Conservation (phyloP, 1,140 invertebrate genomes). For the Drosophila pseudoananassae region DNA sequence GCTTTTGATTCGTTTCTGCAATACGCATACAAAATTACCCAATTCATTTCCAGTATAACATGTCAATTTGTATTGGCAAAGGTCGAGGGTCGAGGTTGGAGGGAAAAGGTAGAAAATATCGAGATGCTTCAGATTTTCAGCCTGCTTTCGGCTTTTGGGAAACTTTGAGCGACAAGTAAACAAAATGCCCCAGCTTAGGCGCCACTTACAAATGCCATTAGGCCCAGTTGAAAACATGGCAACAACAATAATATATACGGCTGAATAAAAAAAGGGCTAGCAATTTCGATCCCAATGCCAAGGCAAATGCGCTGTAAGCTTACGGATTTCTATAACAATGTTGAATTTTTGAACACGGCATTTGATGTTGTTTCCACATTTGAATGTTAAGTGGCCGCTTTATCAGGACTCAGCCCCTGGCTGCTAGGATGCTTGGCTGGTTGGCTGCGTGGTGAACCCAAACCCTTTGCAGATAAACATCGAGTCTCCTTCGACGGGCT, state of each 20-base stretch:
- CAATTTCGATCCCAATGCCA: conserved; percentile 35
- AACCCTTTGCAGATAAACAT: conserved; percentile 15
- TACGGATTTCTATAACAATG: conserved; percentile 56
- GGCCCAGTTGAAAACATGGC: conserved; percentile 32
- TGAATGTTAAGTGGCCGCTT: conserved; percentile 60
- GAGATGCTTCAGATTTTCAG: conserved; percentile 27
- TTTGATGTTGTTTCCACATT: conserved; percentile 63
- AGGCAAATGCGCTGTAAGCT: conserved; percentile 56
- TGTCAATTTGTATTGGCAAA: conserved; percentile 71
- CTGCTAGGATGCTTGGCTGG: background rate
- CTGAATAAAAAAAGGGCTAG: conserved; percentile 26
- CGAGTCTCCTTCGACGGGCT: background rate
- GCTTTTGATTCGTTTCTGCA: conserved; percentile 23
- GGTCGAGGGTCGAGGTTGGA: conserved; percentile 4
- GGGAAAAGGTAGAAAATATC: conserved; percentile 19
- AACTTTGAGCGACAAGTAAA: conserved; percentile 44
- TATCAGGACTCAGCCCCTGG: conserved; percentile 37
- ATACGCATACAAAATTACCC: conserved; percentile 69
- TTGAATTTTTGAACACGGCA: conserved; percentile 54
- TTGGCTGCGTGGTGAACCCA: conserved; percentile 10
- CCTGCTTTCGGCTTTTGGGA: background rate
- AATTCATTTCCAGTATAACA: conserved; percentile 79
- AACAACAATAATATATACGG: background rate
- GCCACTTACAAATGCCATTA: conserved; percentile 75
- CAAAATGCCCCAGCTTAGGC: conserved; percentile 67